A percentile compares a stretch with the other conserved stretches of the same genome.
These are phyloP conservation scores for Heteromurus nitidus DNA, from an alignment of 2,888 invertebrate genomes.

Conservation along the genomic window DNA sequence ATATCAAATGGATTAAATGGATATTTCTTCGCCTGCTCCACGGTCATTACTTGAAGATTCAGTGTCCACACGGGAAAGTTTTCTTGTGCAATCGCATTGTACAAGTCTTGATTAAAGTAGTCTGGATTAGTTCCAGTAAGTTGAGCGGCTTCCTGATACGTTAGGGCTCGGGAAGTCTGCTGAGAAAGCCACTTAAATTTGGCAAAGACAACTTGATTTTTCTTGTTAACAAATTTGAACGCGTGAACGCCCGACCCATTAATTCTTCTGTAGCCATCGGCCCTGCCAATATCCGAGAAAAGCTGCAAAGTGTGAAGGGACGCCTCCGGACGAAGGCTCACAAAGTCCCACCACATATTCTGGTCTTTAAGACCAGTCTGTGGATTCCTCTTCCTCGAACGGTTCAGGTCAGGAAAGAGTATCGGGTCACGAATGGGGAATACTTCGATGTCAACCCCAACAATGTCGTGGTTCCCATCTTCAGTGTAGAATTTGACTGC, in stretches of 20 bases:
- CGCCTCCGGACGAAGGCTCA: too few relatives aligned
- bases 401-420: too few relatives aligned
- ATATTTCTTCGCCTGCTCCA: slow-evolving; percentile 37
- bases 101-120: slow-evolving; percentile 67
- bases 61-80: slow-evolving; percentile 61
- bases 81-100: slow-evolving; percentile 51
- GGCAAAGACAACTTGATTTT: slow-evolving; percentile 87
- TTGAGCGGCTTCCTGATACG: slow-evolving; percentile 82
- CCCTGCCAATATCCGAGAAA: slow-evolving; percentile 82
- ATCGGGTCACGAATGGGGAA: too few relatives aligned
- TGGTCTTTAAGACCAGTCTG: too few relatives aligned
- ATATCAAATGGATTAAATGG: slow-evolving; percentile 62
- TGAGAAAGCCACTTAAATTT: slow-evolving; percentile 92
- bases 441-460: too few relatives aligned
- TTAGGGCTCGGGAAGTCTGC: slow-evolving; percentile 89
- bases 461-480: too few relatives aligned
- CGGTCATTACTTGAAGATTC: slow-evolving; percentile 62
- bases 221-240: slow-evolving; percentile 88
- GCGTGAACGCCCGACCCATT: slow-evolving; percentile 97
- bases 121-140: slow-evolving; percentile 90
- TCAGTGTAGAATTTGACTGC: slow-evolving; percentile 95
- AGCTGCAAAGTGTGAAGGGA: too few relatives aligned
- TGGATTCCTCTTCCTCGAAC: too few relatives aligned
- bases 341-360: too few relatives aligned
- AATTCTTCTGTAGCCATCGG: slow-evolving; percentile 92